Conservation (phyloP, 2,888 invertebrate genomes). For the Lithophane socia region DNA sequence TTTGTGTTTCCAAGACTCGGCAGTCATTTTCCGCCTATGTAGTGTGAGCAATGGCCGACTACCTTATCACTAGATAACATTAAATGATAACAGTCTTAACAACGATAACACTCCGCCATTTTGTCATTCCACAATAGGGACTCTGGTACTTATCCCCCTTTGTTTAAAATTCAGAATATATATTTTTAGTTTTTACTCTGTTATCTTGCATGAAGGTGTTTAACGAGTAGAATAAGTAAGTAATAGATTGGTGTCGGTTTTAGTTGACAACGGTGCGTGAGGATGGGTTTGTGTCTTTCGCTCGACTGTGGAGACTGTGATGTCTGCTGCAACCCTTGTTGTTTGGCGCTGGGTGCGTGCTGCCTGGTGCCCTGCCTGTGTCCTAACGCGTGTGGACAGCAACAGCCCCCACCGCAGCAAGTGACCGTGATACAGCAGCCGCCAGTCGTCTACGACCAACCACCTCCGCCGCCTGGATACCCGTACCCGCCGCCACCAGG, state of each 20-base stretch:
- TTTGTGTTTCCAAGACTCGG: conserved; percentile 46
- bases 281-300: conserved; percentile 86
- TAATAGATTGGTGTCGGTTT: conserved; percentile 68
- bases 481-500: conserved; percentile 75
- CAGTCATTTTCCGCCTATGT: conserved; percentile 35
- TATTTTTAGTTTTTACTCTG: conserved; percentile 15
- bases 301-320: conserved; percentile 86
- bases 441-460: conserved; percentile 78
- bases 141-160: conserved; percentile 59
- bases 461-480: conserved; percentile 76
- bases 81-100: conserved; percentile 69
- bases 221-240: conserved; percentile 47
- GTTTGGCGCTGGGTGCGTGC: conserved; percentile 85
- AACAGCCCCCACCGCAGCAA: conserved; percentile 80
- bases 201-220: conserved; percentile 22
- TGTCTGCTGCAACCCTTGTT: conserved; percentile 85
- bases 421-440: conserved; percentile 83
- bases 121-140: conserved; percentile 59
- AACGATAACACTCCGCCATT: conserved; percentile 71
- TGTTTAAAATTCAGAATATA: conserved; percentile 55
- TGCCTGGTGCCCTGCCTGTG: conserved; percentile 86
- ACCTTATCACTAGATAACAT: conserved; percentile 76
- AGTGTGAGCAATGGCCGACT: conserved; percentile 49
- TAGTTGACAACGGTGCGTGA: conserved; percentile 76
- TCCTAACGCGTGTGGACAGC: conserved; percentile 86